Conservation (phyloP, 2,797 vertebrate genomes). For the Cryptoblepharus egeriae region DNA sequence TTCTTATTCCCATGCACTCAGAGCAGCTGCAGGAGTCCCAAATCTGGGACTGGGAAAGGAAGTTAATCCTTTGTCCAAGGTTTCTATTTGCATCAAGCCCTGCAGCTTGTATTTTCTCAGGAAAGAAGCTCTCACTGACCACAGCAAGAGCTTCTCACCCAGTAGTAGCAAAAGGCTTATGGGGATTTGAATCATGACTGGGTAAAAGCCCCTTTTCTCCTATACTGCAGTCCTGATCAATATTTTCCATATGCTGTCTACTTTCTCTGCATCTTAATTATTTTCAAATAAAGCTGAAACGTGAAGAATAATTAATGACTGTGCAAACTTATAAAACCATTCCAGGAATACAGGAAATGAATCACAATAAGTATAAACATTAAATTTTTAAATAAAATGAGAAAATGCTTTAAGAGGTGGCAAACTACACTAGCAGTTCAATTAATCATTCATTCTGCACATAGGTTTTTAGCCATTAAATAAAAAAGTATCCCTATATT, state of each 20-base stretch:
- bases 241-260: background rate
- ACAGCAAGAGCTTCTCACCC: too few species aligned
- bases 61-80: too few species aligned
- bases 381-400: conserved; percentile 15
- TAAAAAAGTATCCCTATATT: background rate
- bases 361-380: background rate
- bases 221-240: background rate
- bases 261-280: background rate
- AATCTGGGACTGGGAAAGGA: too few species aligned
- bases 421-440: background rate
- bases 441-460: background rate
- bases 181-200: too few species aligned
- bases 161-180: too few species aligned
- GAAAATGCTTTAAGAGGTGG: background rate
- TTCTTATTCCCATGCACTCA: too few species aligned
- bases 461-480: background rate
- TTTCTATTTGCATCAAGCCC: too few species aligned
- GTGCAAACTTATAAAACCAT: background rate
- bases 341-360: background rate
- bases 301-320: background rate
- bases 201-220: too few species aligned
- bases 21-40: too few species aligned
- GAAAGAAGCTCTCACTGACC: too few species aligned
- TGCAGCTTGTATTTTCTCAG: too few species aligned
- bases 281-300: background rate